Evolutionary conservation across 2,113 vertebrate genomes (phyloP).

Genomic region (Rhineura floridana): DNA sequence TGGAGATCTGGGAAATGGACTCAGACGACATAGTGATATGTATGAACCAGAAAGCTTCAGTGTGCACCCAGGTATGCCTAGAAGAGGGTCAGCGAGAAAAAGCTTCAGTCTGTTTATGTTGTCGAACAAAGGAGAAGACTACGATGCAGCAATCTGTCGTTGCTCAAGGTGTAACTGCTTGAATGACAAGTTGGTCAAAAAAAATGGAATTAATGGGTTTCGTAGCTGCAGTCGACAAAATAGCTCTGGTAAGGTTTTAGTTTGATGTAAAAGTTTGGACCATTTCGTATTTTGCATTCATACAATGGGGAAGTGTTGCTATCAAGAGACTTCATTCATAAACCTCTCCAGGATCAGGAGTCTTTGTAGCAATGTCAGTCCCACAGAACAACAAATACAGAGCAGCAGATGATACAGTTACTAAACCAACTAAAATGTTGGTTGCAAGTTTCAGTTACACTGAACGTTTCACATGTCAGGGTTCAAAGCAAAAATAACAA

Average conservation of each 20-base stretch:
- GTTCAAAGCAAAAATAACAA: conserved; percentile 1
- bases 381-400: background rate
- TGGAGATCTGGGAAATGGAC: conserved; percentile 88
- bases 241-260: conserved; percentile 71
- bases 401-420: background rate
- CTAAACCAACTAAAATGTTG: background rate
- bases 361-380: background rate
- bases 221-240: conserved; percentile 35
- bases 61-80: background rate
- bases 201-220: conserved; percentile 30
- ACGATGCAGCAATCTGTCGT: conserved; percentile 30
- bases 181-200: conserved; percentile 13
- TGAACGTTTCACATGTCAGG: background rate
- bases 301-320: fast-evolving
- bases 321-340: background rate
- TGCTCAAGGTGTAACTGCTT: conserved; percentile 54
- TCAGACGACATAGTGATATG: conserved; percentile 69
- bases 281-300: fast-evolving
- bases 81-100: conserved; percentile 56
- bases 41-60: conserved; percentile 45
- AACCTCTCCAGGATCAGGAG: background rate
- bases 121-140: conserved; percentile 49
- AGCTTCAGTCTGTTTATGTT: conserved; percentile 4
- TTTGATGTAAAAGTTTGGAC: background rate
- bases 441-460: background rate